Evolutionary conservation across 2,113 vertebrate species (phyloP).

Genomic region (Ictalurus punctatus): DNA sequence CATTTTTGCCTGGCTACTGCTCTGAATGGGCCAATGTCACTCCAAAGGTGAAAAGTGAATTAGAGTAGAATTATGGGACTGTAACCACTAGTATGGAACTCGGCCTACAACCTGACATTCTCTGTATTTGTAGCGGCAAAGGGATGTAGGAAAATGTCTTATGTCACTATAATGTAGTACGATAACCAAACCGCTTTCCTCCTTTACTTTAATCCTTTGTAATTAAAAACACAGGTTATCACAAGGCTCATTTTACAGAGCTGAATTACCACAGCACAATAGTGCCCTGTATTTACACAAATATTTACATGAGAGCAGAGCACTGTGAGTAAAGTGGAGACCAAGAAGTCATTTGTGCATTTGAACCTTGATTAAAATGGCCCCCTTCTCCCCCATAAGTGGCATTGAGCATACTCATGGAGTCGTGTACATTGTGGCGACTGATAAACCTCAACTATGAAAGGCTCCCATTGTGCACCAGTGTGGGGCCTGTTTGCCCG

Average conservation of each 20-base stretch:
- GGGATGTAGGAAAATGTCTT: slow-evolving; percentile 13
- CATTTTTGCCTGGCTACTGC: slow-evolving; percentile 69
- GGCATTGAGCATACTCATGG: slow-evolving; percentile 54
- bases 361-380: slow-evolving; percentile 56
- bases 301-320: slow-evolving; percentile 53
- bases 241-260: slow-evolving; percentile 35
- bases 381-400: slow-evolving; percentile 31
- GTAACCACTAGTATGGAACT: slow-evolving; percentile 16
- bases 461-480: slow-evolving; percentile 54
- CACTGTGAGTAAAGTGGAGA: slow-evolving; percentile 47
- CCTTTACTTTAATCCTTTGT: slow-evolving; percentile 37
- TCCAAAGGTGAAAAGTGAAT: slow-evolving; percentile 77
- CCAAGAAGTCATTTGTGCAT: slow-evolving; percentile 48
- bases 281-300: slow-evolving; percentile 51
- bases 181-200: slow-evolving; percentile 17
- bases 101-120: neutral
- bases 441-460: slow-evolving; percentile 50
- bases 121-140: neutral
- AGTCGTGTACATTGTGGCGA: slow-evolving; percentile 58
- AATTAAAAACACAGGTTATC: slow-evolving; percentile 53
- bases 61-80: slow-evolving; percentile 73
- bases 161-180: slow-evolving; percentile 2
- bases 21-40: slow-evolving; percentile 74
- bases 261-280: slow-evolving; percentile 41
- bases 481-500: slow-evolving; percentile 59